phyloP scores from a whole-genome alignment of 1,140 invertebrate genomes.

The Lucilia sericata region DNA sequence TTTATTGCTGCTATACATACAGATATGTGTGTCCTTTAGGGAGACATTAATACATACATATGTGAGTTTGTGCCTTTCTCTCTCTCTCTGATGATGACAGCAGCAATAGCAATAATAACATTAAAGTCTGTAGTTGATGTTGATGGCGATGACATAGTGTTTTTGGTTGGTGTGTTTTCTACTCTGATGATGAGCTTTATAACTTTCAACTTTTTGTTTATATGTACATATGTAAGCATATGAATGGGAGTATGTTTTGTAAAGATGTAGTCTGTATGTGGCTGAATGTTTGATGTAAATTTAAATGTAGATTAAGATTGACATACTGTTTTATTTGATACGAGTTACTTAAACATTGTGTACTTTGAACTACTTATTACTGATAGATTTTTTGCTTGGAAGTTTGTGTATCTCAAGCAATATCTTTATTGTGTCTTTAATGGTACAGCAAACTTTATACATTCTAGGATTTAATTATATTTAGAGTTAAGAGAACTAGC shows the following conservation, averaged over 20 bases:
- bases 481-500: no score
- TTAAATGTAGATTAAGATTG: constrained; percentile 14
- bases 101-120: no score
- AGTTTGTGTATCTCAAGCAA: no score
- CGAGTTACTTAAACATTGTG: background rate
- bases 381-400: no score
- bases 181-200: background rate
- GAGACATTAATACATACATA: constrained; percentile 41
- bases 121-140: background rate
- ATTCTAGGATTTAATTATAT: no score
- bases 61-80: background rate
- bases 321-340: background rate
- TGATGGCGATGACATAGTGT: background rate
- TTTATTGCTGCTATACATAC: constrained; percentile 38
- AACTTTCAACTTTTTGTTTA: no score
- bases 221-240: background rate
- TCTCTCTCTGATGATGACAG: background rate
- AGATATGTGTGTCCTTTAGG: constrained; percentile 37
- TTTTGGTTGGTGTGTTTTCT: background rate
- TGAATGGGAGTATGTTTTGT: no score
- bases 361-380: background rate
- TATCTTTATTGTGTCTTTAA: no score
- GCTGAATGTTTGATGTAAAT: background rate
- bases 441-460: no score
- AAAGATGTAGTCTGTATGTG: no score